Percentiles rank a stretch among this genome's conserved stretches.
Evolutionary conservation across 2,888 invertebrate species (phyloP).

Genomic region (Drepanosiphum platanoidis): DNA sequence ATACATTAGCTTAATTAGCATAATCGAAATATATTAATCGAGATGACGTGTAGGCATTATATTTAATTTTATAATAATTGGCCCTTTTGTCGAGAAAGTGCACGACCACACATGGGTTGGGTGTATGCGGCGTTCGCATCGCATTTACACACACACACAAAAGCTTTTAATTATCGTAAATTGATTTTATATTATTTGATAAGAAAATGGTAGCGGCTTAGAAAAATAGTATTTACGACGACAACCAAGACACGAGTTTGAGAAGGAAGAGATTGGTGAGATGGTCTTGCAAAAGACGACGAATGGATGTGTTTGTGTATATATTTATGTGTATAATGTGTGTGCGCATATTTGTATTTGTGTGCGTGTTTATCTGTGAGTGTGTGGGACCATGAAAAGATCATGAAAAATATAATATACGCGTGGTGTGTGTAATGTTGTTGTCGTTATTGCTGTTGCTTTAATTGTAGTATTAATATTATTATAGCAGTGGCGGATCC

Average conservation of each 20-base stretch:
- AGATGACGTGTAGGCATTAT: too few species aligned
- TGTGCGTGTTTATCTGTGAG: not conserved
- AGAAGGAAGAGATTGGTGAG: not conserved
- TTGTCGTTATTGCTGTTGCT: not conserved
- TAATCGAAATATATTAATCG: too few species aligned
- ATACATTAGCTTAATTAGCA: too few species aligned
- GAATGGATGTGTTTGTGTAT: not conserved
- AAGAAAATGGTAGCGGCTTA: not conserved
- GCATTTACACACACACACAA: not conserved
- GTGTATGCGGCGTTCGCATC: not conserved
- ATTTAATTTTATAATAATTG: not conserved
- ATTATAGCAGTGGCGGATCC: not conserved
- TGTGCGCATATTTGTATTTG: not conserved
- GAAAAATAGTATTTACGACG: not conserved
- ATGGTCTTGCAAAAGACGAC: not conserved
- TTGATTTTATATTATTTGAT: not conserved
- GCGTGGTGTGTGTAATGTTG: not conserved
- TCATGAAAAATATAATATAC: too few species aligned
- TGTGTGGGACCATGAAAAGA: too few species aligned
- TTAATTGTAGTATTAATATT: not conserved
- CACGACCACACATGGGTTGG: not conserved
- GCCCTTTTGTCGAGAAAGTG: not conserved
- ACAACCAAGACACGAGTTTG: not conserved
- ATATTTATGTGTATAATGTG: not conserved
- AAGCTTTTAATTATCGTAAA: not conserved